Evolutionary conservation across 2,888 invertebrate genomes (phyloP).

Genomic region (Aphelenchoides bicaudatus): DNA sequence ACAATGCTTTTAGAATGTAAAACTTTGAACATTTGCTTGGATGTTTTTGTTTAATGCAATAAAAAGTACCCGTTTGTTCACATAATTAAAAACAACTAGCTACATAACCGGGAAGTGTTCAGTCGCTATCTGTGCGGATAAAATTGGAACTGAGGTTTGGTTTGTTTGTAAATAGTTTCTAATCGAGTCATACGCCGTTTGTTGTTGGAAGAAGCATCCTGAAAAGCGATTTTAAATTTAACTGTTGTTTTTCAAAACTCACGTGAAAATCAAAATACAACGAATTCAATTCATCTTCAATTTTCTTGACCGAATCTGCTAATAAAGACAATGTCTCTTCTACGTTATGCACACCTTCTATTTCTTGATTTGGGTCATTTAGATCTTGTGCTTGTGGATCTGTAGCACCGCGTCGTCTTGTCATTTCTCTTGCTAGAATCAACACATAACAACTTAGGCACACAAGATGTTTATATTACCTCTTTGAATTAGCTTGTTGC

Average conservation of each 20-base stretch:
- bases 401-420: not conserved
- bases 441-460: not conserved
- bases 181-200: conserved; percentile 10
- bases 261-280: conserved; percentile 4
- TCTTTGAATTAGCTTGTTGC: conserved; percentile 35
- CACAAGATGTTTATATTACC: no score
- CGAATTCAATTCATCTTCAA: not conserved
- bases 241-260: not conserved
- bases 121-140: not conserved
- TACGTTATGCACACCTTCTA: conserved; percentile 1
- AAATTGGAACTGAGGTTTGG: not conserved
- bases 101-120: not conserved
- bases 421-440: conserved; percentile 3
- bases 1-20: not conserved
- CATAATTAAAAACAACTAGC: not conserved
- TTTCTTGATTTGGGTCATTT: not conserved
- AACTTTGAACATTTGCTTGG: not conserved
- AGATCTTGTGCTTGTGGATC: no score
- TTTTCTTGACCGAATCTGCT: conserved; percentile 1
- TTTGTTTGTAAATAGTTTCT: conserved; percentile 2
- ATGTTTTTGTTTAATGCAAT: not conserved
- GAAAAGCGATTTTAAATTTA: not conserved
- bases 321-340: conserved; percentile 9
- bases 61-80: not conserved
- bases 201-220: not conserved